Evolutionary conservation across 2,888 invertebrate species (phyloP), one percentile per base, ranked within the genome.

Genomic region (Fragum sueziense): DNA sequence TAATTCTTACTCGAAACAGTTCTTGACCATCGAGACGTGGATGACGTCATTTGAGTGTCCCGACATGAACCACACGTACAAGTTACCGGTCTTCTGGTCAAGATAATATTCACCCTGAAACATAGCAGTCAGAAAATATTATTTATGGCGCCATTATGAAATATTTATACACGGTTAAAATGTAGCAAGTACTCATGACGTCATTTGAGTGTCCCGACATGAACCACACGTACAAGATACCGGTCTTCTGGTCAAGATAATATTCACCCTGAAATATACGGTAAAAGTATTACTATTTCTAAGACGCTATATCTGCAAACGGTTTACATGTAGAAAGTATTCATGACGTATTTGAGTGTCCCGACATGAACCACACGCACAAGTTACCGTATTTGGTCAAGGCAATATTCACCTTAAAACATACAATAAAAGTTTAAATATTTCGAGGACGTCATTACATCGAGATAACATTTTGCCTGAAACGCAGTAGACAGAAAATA

Each of bases 371-470:
- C 89, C 89, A 89, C n/a, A 88, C 72, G 61, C 87, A 89, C 57
- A 88, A 51, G 14, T 86, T 85, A 2, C 85, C 87, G 3, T 75
- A 76, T 59, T 62, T 79, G 79, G 76, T 89, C 88, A 11, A 88
- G 33, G 70, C 84, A 89, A 70, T 86, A 89, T 67, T 89, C 89
- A 1, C 88, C 88, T n/a, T n/a, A n/a, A n/a, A n/a, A n/a, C n/a
- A n/a, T n/a, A n/a, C n/a, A n/a, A n/a, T n/a, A n/a, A n/a, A n/a
- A n/a, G n/a, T n/a, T n/a, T n/a, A n/a, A n/a, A n/a, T n/a, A n/a
- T n/a, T n/a, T n/a, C n/a, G n/a, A n/a, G n/a, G n/a, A n/a, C n/a
- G n/a, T n/a, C n/a, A n/a, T n/a, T n/a, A n/a, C n/a, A n/a, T n/a
- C n/a, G n/a, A n/a, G n/a, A n/a, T n/a, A n/a, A n/a, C n/a, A n/a